Conservation (phyloP, 2,888 invertebrate species). For the Sinhomidia bicolor region DNA sequence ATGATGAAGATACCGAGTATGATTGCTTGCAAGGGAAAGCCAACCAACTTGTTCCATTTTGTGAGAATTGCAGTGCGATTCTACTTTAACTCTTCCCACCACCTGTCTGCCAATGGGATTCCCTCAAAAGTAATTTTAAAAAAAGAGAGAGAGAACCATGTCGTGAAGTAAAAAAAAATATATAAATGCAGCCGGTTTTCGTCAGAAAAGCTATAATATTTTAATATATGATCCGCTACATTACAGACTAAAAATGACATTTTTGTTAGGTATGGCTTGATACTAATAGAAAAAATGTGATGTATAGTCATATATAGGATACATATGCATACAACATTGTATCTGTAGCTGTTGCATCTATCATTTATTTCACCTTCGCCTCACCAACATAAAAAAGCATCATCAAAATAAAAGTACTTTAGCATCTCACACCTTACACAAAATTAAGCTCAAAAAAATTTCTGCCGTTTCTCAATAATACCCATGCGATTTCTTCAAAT, state of each 20-base stretch:
- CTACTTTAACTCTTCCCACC: conserved; percentile 59
- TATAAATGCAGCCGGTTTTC: conserved; percentile 8
- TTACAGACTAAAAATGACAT: not conserved
- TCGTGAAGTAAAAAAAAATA: not conserved
- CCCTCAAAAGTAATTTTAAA: conserved; percentile 68
- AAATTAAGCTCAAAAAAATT: no score
- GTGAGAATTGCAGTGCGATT: conserved; percentile 65
- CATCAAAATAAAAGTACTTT: not conserved
- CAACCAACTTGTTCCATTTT: conserved; percentile 69
- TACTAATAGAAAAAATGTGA: no score
- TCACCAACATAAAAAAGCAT: not conserved
- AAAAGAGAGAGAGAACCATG: conserved; percentile 36
- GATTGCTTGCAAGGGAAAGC: conserved; percentile 52
- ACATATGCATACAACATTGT: not conserved
- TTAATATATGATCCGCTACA: not conserved
- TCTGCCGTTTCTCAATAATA: not conserved
- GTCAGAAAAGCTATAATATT: not conserved
- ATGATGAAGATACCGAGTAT: conserved; percentile 12
- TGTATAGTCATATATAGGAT: no score
- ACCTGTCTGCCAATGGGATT: conserved; percentile 69
- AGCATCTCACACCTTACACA: not conserved
- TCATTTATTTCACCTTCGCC: no score
- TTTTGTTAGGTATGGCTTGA: not conserved
- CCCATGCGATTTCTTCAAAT: no score
- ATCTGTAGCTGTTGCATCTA: no score